These are phyloP conservation scores for Cercopithecus mona DNA, from an alignment of 2,113 vertebrate genomes.

Conservation along the genomic window DNA sequence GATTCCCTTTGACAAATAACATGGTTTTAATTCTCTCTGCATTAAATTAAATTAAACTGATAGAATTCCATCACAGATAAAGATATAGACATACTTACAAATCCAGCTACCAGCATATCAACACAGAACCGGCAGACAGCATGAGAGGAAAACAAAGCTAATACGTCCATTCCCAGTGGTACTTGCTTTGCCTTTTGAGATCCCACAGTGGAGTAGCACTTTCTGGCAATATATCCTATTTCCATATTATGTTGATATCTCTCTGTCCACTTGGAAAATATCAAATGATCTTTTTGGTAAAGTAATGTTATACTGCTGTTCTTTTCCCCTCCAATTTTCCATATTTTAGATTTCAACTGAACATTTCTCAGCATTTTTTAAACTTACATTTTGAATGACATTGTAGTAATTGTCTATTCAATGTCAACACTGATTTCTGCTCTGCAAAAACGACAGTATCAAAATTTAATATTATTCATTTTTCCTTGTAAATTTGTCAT, in stretches of 20 bases:
- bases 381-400: neutral
- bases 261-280: neutral
- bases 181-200: neutral
- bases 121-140: neutral
- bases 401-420: neutral
- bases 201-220: neutral
- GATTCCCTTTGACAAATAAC: neutral
- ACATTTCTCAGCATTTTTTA: neutral
- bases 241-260: neutral
- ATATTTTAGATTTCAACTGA: neutral
- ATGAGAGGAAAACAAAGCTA: neutral
- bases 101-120: accelerated
- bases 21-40: neutral
- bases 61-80: neutral
- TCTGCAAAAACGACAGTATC: neutral
- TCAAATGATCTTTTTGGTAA: neutral
- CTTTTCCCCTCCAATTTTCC: neutral
- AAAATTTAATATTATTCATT: neutral
- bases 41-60: neutral
- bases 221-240: neutral
- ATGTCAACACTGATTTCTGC: neutral
- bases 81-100: neutral
- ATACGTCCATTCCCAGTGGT: neutral
- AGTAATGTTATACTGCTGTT: neutral
- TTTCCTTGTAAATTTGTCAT: neutral